Percentiles rank a stretch among this genome's conserved stretches.
Evolutionary conservation across 1,140 invertebrate genomes (phyloP).

Genomic region (Drosophila yakuba): DNA sequence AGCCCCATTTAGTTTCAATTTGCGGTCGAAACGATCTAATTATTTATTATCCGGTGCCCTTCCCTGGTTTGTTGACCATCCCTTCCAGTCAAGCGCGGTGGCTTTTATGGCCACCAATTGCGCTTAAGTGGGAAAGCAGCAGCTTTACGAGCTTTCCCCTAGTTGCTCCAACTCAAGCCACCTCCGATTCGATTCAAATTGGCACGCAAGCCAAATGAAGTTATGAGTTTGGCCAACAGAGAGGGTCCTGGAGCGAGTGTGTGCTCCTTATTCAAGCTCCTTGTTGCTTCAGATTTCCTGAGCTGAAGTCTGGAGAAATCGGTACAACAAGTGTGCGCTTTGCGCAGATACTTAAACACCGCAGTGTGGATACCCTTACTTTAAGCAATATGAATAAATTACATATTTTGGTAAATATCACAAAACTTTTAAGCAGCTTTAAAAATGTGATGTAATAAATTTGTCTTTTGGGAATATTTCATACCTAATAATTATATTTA

Average conservation of each 20-base stretch:
- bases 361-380: neutral
- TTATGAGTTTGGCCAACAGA: slow-evolving; percentile 37
- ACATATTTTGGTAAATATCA: no score
- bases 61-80: slow-evolving; percentile 30
- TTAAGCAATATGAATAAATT: no score
- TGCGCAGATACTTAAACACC: neutral
- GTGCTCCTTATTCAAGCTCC: neutral
- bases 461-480: no score
- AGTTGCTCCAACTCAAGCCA: slow-evolving; percentile 35
- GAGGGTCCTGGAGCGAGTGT: slow-evolving; percentile 5
- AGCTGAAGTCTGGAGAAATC: slow-evolving; percentile 19
- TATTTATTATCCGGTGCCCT: slow-evolving; percentile 59
- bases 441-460: no score
- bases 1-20: slow-evolving; percentile 78
- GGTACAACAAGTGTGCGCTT: slow-evolving; percentile 32
- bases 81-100: slow-evolving; percentile 21
- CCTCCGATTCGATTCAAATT: slow-evolving; percentile 64
- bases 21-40: slow-evolving; percentile 65
- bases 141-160: slow-evolving; percentile 73
- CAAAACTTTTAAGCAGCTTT: no score
- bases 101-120: slow-evolving; percentile 80
- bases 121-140: slow-evolving; percentile 68
- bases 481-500: no score
- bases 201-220: slow-evolving; percentile 78
- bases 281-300: slow-evolving; percentile 13